Conservation (phyloP, 1,140 invertebrate species). For the Drosophila jambulina region DNA sequence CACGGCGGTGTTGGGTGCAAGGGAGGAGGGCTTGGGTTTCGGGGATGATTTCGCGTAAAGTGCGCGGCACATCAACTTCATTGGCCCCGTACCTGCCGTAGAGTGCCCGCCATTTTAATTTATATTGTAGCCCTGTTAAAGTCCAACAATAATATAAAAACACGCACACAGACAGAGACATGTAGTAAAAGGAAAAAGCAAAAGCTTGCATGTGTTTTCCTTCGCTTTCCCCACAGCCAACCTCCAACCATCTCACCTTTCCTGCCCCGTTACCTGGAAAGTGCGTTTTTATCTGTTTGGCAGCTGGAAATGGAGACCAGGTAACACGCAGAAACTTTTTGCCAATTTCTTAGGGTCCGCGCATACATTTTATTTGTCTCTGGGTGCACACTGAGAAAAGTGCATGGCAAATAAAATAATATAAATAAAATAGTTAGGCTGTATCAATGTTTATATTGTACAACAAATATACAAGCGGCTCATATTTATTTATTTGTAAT, state of each 20-base stretch:
- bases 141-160: constrained; percentile 78
- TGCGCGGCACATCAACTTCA: constrained; percentile 67
- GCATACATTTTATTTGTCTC: constrained; percentile 16
- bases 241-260: constrained; percentile 1
- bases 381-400: background rate
- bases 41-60: constrained; percentile 39
- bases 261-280: constrained; percentile 38
- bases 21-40: background rate
- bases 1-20: constrained; percentile 8
- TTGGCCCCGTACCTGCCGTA: constrained; percentile 34
- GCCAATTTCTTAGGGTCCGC: constrained; percentile 31
- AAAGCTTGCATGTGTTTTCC: constrained; percentile 53
- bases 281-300: constrained; percentile 77
- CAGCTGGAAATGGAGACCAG: constrained; percentile 50
- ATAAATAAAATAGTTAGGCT: background rate
- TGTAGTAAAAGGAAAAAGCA: constrained; percentile 9
- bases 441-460: too few species aligned
- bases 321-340: constrained; percentile 32
- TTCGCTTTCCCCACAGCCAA: constrained; percentile 1
- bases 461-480: too few species aligned
- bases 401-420: background rate
- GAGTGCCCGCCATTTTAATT: constrained; percentile 79
- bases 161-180: constrained; percentile 21
- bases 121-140: constrained; percentile 80
- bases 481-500: too few species aligned